Conservation (phyloP, 2,888 invertebrate species). For the Electrophaes corylata region DNA sequence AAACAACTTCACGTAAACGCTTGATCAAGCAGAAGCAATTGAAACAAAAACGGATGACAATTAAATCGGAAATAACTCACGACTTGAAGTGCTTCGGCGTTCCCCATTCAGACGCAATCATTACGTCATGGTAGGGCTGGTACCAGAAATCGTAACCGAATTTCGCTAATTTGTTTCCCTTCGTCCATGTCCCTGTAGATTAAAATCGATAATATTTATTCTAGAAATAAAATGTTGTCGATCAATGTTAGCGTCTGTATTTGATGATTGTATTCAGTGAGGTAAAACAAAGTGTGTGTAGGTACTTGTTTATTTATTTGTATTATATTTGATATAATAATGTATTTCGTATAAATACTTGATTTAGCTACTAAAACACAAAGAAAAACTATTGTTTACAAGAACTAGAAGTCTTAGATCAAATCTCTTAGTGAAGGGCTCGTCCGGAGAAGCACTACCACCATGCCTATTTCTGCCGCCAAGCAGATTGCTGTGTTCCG, state of each 20-base stretch:
- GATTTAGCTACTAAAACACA: too few species aligned
- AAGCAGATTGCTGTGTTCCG: too few species aligned
- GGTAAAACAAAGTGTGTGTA: too few species aligned
- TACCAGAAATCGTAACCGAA: constrained; percentile 99
- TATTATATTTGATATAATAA: too few species aligned
- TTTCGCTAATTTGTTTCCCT: constrained; percentile 85
- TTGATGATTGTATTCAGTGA: not conserved
- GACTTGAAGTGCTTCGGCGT: constrained; percentile 91
- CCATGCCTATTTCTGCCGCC: too few species aligned
- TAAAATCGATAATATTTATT: constrained; percentile 1
- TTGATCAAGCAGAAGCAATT: constrained; percentile 17
- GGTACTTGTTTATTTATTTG: too few species aligned
- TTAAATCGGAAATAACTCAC: constrained; percentile 69
- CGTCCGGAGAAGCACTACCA: too few species aligned
- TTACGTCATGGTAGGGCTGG: constrained; percentile 95
- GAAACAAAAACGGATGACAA: constrained; percentile 29
- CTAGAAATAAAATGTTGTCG: constrained; percentile 5
- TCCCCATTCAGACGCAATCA: constrained; percentile 97
- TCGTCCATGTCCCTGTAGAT: constrained; percentile 88
- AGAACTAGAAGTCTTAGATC: too few species aligned
- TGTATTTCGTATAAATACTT: too few species aligned
- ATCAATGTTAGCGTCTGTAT: not conserved
- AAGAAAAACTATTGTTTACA: too few species aligned
- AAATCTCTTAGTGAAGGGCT: too few species aligned
- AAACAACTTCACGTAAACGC: constrained; percentile 30